Evolutionary conservation across 2,797 vertebrate species (phyloP).

Genomic region (Staurois parvus): DNA sequence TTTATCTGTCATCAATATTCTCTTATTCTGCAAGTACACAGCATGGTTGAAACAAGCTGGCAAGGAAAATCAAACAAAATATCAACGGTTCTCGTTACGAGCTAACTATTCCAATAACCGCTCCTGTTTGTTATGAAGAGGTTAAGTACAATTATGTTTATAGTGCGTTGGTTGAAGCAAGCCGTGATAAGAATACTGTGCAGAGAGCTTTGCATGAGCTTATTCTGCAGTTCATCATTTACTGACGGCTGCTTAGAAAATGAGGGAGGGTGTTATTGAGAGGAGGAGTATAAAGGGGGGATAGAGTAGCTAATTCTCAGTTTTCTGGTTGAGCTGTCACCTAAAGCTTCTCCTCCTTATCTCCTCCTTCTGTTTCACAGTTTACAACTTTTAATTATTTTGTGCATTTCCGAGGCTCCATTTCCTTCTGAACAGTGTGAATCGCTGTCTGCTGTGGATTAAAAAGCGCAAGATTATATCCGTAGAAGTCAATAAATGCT

Average conservation of each 20-base stretch:
- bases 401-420: slow-evolving; percentile 64
- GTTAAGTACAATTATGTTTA: slow-evolving; percentile 41
- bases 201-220: slow-evolving; percentile 35
- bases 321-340: slow-evolving; percentile 69
- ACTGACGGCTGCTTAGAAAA: slow-evolving; percentile 51
- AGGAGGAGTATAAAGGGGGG: slow-evolving; percentile 37
- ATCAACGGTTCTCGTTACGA: neutral
- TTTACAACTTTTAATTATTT: slow-evolving; percentile 70
- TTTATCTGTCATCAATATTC: neutral
- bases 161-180: neutral
- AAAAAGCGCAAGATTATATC: slow-evolving; percentile 52
- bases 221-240: slow-evolving; percentile 38
- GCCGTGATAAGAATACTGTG: slow-evolving; percentile 4
- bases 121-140: slow-evolving; percentile 8
- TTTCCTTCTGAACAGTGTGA: slow-evolving; percentile 57
- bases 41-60: neutral
- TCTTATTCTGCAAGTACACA: neutral
- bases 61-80: neutral
- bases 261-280: slow-evolving; percentile 25
- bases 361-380: slow-evolving; percentile 63
- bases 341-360: slow-evolving; percentile 58
- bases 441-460: slow-evolving; percentile 61
- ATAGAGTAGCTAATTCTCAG: slow-evolving; percentile 45
- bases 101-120: neutral
- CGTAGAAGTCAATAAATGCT: slow-evolving; percentile 55